These are phyloP conservation scores for Lota lota DNA, from an alignment of 2,113 vertebrate genomes.

Conservation along the genomic window DNA sequence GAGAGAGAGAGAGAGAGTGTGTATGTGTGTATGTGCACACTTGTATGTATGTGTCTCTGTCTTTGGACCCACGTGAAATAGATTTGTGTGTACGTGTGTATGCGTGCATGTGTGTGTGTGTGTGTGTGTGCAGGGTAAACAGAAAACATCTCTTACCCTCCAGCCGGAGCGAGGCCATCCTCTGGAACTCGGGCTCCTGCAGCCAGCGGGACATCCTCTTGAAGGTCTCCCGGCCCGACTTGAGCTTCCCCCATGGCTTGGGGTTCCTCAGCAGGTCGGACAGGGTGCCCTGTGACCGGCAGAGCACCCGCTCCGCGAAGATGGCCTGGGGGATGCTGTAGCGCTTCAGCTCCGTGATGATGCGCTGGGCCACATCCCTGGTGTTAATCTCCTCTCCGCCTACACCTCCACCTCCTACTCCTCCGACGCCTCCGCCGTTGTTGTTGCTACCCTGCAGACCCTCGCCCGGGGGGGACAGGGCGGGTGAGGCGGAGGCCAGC, in stretches of 20 bases:
- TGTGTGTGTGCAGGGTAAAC: slow-evolving; percentile 16
- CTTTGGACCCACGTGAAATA: not conserved
- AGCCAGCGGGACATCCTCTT: slow-evolving; percentile 86
- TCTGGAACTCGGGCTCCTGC: slow-evolving; percentile 83
- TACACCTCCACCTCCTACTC: slow-evolving; percentile 24
- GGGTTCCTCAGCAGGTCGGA: slow-evolving; percentile 85
- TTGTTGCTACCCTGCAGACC: slow-evolving; percentile 64
- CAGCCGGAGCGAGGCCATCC: slow-evolving; percentile 82
- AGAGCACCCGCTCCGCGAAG: slow-evolving; percentile 82
- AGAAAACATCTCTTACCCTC: slow-evolving; percentile 76
- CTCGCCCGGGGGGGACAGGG: slow-evolving; percentile 62
- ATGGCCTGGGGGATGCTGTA: slow-evolving; percentile 87
- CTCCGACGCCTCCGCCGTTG: slow-evolving; percentile 19
- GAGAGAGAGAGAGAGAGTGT: not conserved
- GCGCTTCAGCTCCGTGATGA: slow-evolving; percentile 82
- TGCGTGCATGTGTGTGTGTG: not conserved
- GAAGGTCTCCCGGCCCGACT: slow-evolving; percentile 85
- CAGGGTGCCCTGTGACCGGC: slow-evolving; percentile 81
- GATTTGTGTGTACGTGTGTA: not conserved
- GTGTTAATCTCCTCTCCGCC: slow-evolving; percentile 82
- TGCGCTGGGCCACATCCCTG: slow-evolving; percentile 81
- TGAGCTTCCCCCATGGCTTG: slow-evolving; percentile 85
- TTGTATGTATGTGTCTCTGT: slow-evolving; percentile 28
- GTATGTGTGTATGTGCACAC: not conserved
- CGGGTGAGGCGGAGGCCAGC: slow-evolving; percentile 54